Base-by-base conservation (phyloP, 2,113 vertebrate species). In the Cheirogaleus medius region DNA sequence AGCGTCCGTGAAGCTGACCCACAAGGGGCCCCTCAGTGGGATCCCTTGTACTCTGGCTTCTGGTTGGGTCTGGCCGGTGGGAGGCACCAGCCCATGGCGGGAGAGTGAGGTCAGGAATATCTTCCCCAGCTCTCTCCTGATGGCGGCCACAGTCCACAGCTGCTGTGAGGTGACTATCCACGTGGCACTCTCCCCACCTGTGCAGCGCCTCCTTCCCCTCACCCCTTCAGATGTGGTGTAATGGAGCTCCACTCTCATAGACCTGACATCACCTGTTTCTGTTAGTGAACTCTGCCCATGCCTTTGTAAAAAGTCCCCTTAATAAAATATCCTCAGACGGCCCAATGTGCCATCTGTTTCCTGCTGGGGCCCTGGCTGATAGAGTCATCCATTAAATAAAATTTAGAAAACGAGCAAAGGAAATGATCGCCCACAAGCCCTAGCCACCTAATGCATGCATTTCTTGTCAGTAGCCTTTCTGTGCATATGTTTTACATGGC, bases 371-470 rank as follows among this genome's bases (percentile, higher is more conserved):
- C 2, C 76, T 85, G 42, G 95, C 82, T 56, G n/a, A 56, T 8
- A 74, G 37, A 74, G 71, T 84, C 87, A 90, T 85, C 52, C 95
- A 95, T 73, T 78, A 95, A 76, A 73, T 54, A 85, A 58, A 80
- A 73, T 88, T 87, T 42, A 83, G 91, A 93, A 94, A 96, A 84
- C 52, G 54, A 49, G n/a, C 37, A 74, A 84, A 94, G 71, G 82
- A 96, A 97, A 82, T 23, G 29, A 47, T 73, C 27, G 3, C 86
- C 20, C 89, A 63, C 44, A 94, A 90, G 71, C 47, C 73, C 88
- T 84, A 86, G 82, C 54, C 73, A 54, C 47, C 47, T 63, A 71
- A 69, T 6, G 89, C 7, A 37, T 1, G 23, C 52, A 39, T 47
- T 76, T 85, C 60, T 73, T 80, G 32, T 66, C 14, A 4, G 14